A percentile compares a stretch with the other conserved stretches of the same genome.
Evolutionary conservation across 2,797 vertebrate species (phyloP).

Genomic region (Trichosurus vulpecula): DNA sequence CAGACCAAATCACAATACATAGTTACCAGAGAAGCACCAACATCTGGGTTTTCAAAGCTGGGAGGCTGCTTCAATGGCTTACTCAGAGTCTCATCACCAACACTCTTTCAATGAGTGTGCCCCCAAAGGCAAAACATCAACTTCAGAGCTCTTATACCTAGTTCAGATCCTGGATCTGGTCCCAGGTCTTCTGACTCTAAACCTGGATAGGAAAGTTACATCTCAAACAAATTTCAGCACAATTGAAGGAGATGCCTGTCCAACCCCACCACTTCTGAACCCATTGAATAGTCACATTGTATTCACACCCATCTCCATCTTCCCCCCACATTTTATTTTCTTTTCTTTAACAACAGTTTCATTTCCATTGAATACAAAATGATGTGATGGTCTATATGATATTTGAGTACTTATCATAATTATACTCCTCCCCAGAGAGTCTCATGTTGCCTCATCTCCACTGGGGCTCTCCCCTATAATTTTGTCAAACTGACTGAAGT

Average conservation of each 20-base stretch:
- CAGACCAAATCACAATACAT: too few species aligned
- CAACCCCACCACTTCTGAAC: not conserved
- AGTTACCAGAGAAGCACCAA: too few species aligned
- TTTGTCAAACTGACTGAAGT: not conserved
- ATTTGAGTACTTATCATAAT: not conserved
- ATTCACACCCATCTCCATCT: not conserved
- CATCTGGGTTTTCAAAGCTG: too few species aligned
- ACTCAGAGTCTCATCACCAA: too few species aligned
- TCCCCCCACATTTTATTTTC: not conserved
- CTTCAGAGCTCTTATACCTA: too few species aligned
- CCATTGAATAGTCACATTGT: not conserved
- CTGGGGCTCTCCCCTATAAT: not conserved
- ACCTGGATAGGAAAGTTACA: too few species aligned
- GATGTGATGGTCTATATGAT: not conserved
- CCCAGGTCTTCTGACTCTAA: too few species aligned
- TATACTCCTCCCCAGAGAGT: not conserved
- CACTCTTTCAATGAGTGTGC: too few species aligned
- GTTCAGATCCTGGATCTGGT: not conserved
- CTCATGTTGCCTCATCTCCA: not conserved
- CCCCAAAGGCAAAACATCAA: too few species aligned
- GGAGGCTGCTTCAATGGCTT: too few species aligned
- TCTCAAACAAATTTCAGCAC: not conserved
- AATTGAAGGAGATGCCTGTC: not conserved
- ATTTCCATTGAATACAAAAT: not conserved
- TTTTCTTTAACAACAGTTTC: constrained; percentile 71